Conservation (phyloP, 2,113 vertebrate species). For the Sinocyclocheilus anophthalmus region DNA sequence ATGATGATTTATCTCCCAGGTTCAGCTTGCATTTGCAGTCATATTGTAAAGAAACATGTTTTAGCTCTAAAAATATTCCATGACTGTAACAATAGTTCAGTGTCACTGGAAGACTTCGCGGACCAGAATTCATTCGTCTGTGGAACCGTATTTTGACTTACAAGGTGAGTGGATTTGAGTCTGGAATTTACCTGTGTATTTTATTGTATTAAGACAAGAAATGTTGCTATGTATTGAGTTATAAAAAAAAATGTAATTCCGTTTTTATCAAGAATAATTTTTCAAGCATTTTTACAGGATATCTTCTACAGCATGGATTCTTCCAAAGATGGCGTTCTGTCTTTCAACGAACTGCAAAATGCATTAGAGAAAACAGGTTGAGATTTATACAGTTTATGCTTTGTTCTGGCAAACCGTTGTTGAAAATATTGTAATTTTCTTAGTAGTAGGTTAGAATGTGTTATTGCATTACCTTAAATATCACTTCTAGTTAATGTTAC, state of each 20-base stretch:
- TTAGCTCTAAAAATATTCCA: conserved; percentile 34
- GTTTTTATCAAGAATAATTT: no score
- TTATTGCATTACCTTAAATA: neutral
- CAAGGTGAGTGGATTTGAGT: conserved; percentile 60
- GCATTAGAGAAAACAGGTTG: conserved; percentile 66
- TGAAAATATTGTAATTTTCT: neutral
- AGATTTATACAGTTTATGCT: neutral
- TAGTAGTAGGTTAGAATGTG: neutral
- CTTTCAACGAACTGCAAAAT: conserved; percentile 67
- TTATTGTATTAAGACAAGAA: neutral
- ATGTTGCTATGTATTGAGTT: neutral
- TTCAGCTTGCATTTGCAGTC: neutral
- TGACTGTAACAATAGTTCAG: conserved; percentile 63
- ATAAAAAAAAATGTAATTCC: no score
- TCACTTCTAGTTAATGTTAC: neutral
- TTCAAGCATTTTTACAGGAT: conserved; percentile 56
- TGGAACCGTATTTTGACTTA: conserved; percentile 64
- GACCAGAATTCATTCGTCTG: conserved; percentile 65
- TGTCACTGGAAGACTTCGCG: conserved; percentile 66
- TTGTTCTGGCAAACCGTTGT: neutral
- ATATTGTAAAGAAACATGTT: neutral
- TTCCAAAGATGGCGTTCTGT: conserved; percentile 63
- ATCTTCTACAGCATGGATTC: conserved; percentile 66
- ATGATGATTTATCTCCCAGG: neutral
- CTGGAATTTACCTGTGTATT: neutral